phyloP scores from a whole-genome alignment of 2,113 vertebrate genomes.

The Chrysemys picta region DNA sequence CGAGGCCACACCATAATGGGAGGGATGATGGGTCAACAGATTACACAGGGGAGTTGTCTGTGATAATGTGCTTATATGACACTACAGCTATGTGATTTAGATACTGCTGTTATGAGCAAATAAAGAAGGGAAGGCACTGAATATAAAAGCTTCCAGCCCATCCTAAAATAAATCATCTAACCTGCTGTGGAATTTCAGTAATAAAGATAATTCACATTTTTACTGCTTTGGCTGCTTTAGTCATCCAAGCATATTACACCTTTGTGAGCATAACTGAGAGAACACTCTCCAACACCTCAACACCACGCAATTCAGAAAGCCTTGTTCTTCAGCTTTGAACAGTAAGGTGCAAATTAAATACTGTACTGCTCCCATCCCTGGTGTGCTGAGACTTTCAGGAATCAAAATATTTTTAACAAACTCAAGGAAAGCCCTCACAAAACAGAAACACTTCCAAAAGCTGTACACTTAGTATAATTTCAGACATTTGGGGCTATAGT shows the following conservation, averaged over 20 bases:
- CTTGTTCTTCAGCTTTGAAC: slow-evolving; percentile 17
- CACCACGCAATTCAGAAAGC: slow-evolving; percentile 34
- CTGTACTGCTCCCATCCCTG: neutral
- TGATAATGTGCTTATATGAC: neutral
- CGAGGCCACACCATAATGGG: neutral
- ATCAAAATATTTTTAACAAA: slow-evolving; percentile 34
- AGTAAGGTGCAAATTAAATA: slow-evolving; percentile 46
- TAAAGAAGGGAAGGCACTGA: slow-evolving; percentile 11
- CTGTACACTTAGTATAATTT: neutral
- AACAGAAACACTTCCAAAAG: neutral
- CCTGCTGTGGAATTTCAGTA: neutral
- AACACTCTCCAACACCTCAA: neutral
- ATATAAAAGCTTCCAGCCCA: neutral
- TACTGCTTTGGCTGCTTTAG: slow-evolving; percentile 2
- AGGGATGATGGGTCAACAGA: neutral
- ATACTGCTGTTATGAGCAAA: slow-evolving; percentile 11
- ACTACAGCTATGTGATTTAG: neutral
- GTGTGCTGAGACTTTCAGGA: neutral
- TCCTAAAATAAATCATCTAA: neutral
- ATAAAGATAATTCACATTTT: slow-evolving; percentile 34
- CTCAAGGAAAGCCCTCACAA: slow-evolving; percentile 16
- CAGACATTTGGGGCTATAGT: neutral
- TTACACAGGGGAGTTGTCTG: neutral
- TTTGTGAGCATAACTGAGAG: slow-evolving; percentile 5
- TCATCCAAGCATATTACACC: slow-evolving; percentile 39